These are phyloP conservation scores for Capreolus pygargus DNA, from an alignment of 2,113 vertebrate genomes.

Conservation along the genomic window DNA sequence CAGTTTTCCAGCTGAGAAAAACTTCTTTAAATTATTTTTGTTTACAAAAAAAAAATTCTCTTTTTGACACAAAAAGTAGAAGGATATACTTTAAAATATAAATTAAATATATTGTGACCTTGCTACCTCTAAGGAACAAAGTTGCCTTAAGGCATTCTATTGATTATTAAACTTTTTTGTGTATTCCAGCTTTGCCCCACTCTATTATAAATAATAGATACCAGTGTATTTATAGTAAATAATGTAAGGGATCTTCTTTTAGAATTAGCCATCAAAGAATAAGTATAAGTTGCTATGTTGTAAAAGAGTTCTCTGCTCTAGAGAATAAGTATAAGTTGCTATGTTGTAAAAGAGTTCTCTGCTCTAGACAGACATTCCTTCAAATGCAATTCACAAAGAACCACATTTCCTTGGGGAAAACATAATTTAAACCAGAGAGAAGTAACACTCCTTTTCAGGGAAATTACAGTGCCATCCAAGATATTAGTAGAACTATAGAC, in stretches of 20 bases:
- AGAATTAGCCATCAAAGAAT: slow-evolving; percentile 51
- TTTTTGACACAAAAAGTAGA: not conserved
- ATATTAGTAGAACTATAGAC: not conserved
- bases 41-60: not conserved
- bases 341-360: not conserved
- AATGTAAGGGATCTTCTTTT: slow-evolving; percentile 2
- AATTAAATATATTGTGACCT: slow-evolving; percentile 58
- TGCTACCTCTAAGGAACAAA: slow-evolving; percentile 22
- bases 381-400: not conserved
- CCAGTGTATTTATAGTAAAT: slow-evolving; percentile 59
- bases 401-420: not conserved
- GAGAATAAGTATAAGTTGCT: slow-evolving; percentile 48
- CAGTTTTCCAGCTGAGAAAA: not conserved
- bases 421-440: slow-evolving; percentile 6
- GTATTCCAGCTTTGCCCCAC: not conserved
- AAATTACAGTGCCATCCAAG: not conserved
- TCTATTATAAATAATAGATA: slow-evolving; percentile 67
- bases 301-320: not conserved
- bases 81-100: slow-evolving; percentile 25
- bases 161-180: slow-evolving; percentile 55
- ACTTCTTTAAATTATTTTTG: not conserved
- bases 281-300: slow-evolving; percentile 34
- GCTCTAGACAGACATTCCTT: not conserved
- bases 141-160: slow-evolving; percentile 48
- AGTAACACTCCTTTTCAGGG: not conserved